Evolutionary conservation across 2,113 vertebrate genomes (phyloP).

Genomic region (Crotophaga sulcirostris): DNA sequence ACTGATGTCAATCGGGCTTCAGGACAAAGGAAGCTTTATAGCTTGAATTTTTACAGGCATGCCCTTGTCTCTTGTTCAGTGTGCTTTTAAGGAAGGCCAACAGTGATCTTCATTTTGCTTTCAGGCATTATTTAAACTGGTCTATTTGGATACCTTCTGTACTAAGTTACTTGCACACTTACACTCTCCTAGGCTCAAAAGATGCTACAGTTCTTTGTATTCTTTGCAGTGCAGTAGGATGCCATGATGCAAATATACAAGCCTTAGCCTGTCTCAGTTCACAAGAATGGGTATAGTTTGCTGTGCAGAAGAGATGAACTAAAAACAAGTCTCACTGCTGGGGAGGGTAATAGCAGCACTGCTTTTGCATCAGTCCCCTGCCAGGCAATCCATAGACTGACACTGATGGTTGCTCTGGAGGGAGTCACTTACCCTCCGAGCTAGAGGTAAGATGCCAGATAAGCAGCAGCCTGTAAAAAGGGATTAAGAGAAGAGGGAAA

Average conservation of each 20-base stretch:
- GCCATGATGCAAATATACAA: background rate
- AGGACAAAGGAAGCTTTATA: slow-evolving; percentile 3
- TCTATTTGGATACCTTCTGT: background rate
- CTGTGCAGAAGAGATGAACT: slow-evolving; percentile 14
- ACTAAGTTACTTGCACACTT: background rate
- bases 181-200: background rate
- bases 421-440: slow-evolving; percentile 57
- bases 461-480: slow-evolving; percentile 45
- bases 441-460: slow-evolving; percentile 50
- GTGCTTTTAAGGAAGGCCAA: background rate
- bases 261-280: background rate
- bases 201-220: background rate
- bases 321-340: slow-evolving; percentile 22
- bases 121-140: background rate
- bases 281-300: background rate
- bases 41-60: background rate
- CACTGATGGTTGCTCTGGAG: slow-evolving; percentile 45
- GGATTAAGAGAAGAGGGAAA: slow-evolving; percentile 41
- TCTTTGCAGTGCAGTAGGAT: background rate
- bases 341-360: slow-evolving; percentile 35
- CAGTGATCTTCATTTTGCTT: background rate
- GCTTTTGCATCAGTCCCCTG: slow-evolving; percentile 27
- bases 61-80: background rate
- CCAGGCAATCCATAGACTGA: slow-evolving; percentile 30
- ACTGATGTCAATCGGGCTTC: background rate